A percentile compares a stretch with the other conserved stretches of the same genome.
Evolutionary conservation across 2,888 invertebrate species (phyloP).

Genomic region (Acholoe squamosa): DNA sequence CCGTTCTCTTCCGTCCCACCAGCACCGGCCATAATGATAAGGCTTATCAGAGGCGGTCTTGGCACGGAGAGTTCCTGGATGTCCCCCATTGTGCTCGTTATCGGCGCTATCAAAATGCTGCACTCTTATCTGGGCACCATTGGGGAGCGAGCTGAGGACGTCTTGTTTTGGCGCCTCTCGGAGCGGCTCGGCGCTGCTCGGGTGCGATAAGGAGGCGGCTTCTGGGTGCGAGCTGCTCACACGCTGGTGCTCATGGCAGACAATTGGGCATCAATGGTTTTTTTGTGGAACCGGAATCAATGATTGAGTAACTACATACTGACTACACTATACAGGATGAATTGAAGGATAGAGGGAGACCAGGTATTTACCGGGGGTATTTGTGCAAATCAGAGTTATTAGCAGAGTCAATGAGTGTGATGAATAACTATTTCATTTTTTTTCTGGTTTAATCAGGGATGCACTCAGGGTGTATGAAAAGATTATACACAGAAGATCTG

Average conservation of each 20-base stretch:
- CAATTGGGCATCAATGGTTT: too few relatives aligned
- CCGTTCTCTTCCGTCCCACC: not conserved
- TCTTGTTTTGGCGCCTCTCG: constrained; percentile 28
- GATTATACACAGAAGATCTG: too few relatives aligned
- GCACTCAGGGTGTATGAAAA: too few relatives aligned
- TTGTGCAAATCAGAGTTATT: too few relatives aligned
- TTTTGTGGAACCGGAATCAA: too few relatives aligned
- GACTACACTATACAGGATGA: too few relatives aligned
- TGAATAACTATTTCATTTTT: too few relatives aligned
- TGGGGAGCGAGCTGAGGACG: constrained; percentile 20
- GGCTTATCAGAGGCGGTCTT: not conserved
- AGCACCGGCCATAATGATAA: constrained; percentile 1
- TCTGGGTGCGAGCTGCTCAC: not conserved
- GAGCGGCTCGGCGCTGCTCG: not conserved
- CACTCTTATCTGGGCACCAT: constrained; percentile 25
- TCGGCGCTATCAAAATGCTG: not conserved
- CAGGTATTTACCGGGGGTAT: too few relatives aligned
- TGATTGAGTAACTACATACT: too few relatives aligned
- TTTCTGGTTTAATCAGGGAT: too few relatives aligned
- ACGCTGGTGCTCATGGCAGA: not conserved
- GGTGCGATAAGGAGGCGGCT: constrained; percentile 10
- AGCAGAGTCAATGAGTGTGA: too few relatives aligned
- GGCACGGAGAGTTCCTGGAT: not conserved
- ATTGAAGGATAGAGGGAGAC: too few relatives aligned
- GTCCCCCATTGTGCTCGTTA: not conserved